Percentiles rank a stretch among this genome's conserved stretches.
phyloP scores from a whole-genome alignment of 92 coral and sea anemone genomes.

The Meandrina meandrites region DNA sequence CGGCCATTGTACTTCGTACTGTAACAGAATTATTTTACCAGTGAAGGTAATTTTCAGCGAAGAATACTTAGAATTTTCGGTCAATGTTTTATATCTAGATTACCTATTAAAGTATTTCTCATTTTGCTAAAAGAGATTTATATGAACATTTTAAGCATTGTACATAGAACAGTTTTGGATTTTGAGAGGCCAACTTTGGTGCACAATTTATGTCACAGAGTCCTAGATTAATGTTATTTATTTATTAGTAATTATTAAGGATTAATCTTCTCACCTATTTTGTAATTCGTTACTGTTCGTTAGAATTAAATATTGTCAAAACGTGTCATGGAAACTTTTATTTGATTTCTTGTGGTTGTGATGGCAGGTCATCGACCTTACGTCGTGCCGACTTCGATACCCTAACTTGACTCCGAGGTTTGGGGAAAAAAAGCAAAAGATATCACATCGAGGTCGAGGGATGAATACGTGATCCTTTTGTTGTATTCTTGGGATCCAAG shows the following conservation, averaged over 20 bases:
- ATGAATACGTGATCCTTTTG: too few species aligned
- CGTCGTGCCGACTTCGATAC: not conserved
- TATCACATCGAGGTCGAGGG: too few species aligned
- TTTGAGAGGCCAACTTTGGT: not conserved
- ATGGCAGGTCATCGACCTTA: not conserved
- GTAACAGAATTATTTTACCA: not conserved
- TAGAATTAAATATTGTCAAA: not conserved
- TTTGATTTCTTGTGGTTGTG: not conserved
- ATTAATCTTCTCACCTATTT: not conserved
- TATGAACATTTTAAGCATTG: not conserved
- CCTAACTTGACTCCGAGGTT: too few species aligned
- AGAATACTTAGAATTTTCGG: not conserved
- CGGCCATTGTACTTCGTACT: not conserved
- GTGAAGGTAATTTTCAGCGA: not conserved
- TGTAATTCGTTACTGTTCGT: not conserved
- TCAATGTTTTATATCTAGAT: not conserved
- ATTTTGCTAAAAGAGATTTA: slow-evolving; percentile 1
- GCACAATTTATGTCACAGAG: not conserved
- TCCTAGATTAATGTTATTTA: not conserved
- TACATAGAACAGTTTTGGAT: not conserved
- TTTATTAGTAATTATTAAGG: not conserved
- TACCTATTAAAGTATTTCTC: not conserved
- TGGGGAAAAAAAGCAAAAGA: too few species aligned
- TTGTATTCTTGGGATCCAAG: too few species aligned
- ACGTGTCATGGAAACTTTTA: not conserved